Evolutionary conservation across 2,113 vertebrate species (phyloP).

Genomic region (Suricata suricatta): DNA sequence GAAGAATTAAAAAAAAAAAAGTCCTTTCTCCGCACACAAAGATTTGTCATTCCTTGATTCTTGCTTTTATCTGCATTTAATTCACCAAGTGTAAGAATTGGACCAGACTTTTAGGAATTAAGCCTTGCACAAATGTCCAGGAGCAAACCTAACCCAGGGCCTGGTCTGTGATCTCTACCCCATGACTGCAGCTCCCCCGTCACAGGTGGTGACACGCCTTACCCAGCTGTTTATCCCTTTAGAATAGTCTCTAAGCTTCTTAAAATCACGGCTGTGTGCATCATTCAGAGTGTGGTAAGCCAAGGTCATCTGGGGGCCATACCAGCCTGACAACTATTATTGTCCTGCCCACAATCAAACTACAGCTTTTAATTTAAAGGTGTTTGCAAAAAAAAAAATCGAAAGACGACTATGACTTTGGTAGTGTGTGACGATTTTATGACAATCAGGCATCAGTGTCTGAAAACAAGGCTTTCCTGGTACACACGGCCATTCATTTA

Average conservation of each 20-base stretch:
- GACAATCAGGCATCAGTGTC: no score
- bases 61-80: background rate
- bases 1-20: background rate
- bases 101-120: background rate
- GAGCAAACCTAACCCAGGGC: background rate
- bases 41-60: background rate
- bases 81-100: no score
- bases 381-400: background rate
- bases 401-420: background rate
- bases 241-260: background rate
- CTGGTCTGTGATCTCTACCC: background rate
- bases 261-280: no score
- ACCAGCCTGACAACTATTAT: background rate
- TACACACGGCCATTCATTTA: background rate
- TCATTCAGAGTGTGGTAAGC: background rate
- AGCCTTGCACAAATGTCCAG: background rate
- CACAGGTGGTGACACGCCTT: fast-evolving
- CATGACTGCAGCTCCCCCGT: fast-evolving
- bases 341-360: fast-evolving
- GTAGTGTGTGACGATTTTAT: fast-evolving
- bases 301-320: no score
- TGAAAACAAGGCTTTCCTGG: background rate
- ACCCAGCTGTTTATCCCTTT: background rate
- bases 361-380: background rate
- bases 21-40: background rate